Percentiles rank a stretch among this genome's conserved stretches.
These are phyloP conservation scores for Spialia ferax DNA, from an alignment of 2,888 invertebrate species.

Conservation along the genomic window DNA sequence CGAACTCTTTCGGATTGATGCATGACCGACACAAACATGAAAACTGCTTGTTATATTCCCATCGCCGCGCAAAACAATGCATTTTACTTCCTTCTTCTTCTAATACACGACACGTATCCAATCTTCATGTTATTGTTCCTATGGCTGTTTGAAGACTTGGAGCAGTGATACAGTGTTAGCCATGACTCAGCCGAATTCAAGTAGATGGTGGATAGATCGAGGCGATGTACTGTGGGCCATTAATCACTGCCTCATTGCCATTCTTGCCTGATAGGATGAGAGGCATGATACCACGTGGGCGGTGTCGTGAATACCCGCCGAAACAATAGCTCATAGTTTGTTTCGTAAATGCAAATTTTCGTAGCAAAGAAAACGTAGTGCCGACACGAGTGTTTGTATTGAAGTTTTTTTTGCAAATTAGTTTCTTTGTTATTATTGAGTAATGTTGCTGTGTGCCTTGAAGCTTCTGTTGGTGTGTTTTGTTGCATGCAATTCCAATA, in stretches of 20 bases:
- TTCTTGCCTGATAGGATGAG: conserved; percentile 60
- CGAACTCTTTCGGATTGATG: conserved; percentile 71
- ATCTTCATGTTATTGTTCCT: conserved; percentile 21
- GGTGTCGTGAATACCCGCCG: conserved; percentile 59
- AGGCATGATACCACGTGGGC: conserved; percentile 57
- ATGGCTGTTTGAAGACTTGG: background rate
- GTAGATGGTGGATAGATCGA: conserved; percentile 49
- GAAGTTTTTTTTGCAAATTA: conserved; percentile 29
- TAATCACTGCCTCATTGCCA: conserved; percentile 63
- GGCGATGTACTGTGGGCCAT: conserved; percentile 51
- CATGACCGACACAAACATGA: conserved; percentile 63
- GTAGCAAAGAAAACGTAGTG: conserved; percentile 38
- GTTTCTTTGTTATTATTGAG: conserved; percentile 21
- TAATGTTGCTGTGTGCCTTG: conserved; percentile 14
- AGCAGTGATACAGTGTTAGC: conserved; percentile 34
- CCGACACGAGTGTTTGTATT: conserved; percentile 13
- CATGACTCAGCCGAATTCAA: conserved; percentile 43
- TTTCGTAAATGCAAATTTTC: conserved; percentile 55
- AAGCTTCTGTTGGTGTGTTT: background rate
- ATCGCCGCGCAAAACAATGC: conserved; percentile 39
- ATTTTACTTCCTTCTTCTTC: conserved; percentile 25
- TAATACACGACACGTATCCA: background rate
- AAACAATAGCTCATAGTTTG: conserved; percentile 65
- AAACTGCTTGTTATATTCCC: conserved; percentile 63
- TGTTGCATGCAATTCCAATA: background rate